A percentile compares a stretch with the other conserved stretches of the same genome.
Evolutionary conservation across 2,888 invertebrate species (phyloP).

Genomic region (Apodemia hepburni): DNA sequence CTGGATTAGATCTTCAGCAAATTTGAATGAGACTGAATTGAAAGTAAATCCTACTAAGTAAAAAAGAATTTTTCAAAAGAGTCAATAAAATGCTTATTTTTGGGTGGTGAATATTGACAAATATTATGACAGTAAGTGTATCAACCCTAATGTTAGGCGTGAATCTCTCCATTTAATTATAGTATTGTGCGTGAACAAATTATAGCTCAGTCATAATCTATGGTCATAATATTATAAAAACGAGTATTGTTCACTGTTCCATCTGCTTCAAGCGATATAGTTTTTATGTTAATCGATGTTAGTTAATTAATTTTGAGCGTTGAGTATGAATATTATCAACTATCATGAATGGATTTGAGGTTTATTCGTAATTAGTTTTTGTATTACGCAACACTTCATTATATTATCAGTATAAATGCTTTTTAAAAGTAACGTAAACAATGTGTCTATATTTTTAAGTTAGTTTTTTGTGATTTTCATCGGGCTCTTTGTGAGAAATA

Average conservation of each 20-base stretch:
- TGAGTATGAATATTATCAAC: constrained; percentile 53
- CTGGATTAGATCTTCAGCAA: no score
- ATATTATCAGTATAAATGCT: no score
- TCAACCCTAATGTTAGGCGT: constrained; percentile 46
- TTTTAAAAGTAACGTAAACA: no score
- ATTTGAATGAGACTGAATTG: no score
- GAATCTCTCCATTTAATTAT: constrained; percentile 66
- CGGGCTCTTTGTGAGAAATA: no score
- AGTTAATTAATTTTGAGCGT: constrained; percentile 64
- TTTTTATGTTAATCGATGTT: constrained; percentile 58
- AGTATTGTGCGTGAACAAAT: constrained; percentile 74
- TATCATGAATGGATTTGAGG: constrained; percentile 55
- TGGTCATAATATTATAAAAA: constrained; percentile 41
- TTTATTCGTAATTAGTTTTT: constrained; percentile 45
- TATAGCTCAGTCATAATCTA: constrained; percentile 70
- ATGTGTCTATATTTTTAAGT: no score
- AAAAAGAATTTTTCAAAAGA: no score
- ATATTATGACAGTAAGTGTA: constrained; percentile 67
- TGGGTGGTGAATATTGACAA: constrained; percentile 20
- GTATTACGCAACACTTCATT: constrained; percentile 10
- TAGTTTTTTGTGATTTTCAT: no score
- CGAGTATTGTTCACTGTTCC: constrained; percentile 57
- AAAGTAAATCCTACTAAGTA: no score
- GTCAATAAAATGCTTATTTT: no score
- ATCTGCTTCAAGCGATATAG: constrained; percentile 54